phyloP scores from a whole-genome alignment of 2,113 vertebrate species.

The Xiphorhynchus elegans region DNA sequence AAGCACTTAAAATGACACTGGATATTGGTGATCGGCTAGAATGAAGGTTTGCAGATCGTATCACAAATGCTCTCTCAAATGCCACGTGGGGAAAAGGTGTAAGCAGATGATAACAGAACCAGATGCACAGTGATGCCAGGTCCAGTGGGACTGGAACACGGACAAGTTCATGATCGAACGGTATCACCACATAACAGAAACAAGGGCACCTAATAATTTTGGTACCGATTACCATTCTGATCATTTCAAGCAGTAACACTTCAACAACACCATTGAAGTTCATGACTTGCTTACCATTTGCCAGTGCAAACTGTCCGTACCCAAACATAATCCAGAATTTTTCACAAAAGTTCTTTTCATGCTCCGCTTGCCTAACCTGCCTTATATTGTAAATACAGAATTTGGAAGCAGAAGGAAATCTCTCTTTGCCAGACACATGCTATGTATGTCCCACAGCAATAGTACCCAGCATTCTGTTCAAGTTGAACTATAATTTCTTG shows the following conservation, averaged over 20 bases:
- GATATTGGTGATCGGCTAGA: background rate
- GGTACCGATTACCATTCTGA: rapidly evolving
- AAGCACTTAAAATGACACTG: background rate
- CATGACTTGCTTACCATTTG: background rate
- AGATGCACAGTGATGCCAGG: background rate
- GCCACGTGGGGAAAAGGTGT: background rate
- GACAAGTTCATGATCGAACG: background rate
- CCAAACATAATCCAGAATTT: background rate
- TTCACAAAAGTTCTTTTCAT: background rate
- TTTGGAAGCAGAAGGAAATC: background rate
- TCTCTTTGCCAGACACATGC: background rate
- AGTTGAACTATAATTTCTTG: background rate
- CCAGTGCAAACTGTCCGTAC: background rate
- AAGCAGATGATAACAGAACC: background rate
- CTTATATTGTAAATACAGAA: background rate
- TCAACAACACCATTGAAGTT: background rate
- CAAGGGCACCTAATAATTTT: background rate
- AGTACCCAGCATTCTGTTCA: background rate
- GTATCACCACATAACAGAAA: background rate
- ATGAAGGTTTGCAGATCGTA: background rate
- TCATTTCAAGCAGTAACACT: background rate
- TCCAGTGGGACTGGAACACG: background rate
- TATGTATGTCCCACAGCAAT: background rate
- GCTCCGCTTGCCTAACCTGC: rapidly evolving
- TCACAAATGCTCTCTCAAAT: background rate